Conservation (phyloP, 1,140 invertebrate species). For the Hermatobates lingyangjiaoensis region DNA sequence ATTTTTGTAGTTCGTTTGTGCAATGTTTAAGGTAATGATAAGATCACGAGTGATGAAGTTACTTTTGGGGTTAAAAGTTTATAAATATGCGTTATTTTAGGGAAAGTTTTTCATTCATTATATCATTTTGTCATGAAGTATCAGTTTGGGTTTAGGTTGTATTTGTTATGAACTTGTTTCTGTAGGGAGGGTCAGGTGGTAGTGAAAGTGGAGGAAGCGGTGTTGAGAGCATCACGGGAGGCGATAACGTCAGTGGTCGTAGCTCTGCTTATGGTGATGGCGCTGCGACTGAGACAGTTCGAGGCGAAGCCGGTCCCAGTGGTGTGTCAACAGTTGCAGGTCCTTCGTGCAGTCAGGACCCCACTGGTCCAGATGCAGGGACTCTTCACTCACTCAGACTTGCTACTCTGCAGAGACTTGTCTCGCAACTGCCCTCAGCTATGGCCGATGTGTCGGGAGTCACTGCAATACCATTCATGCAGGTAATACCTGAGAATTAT, state of each 20-base stretch:
- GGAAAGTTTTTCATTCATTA: no score
- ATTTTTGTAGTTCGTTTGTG: no score
- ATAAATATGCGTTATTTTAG: no score
- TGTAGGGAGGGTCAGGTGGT: conserved; percentile 43
- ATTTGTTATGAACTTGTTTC: conserved; percentile 13
- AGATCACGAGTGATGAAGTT: no score
- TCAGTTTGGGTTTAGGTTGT: no score
- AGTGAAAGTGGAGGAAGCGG: conserved; percentile 78
- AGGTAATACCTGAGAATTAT: conserved; percentile 30
- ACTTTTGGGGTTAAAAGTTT: no score
- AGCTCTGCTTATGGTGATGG: conserved; percentile 71
- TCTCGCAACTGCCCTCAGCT: conserved; percentile 39
- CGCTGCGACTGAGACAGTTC: conserved; percentile 28
- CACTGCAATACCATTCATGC: conserved; percentile 73
- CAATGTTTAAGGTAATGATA: no score
- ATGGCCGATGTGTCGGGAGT: conserved; percentile 48
- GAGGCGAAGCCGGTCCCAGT: conserved; percentile 21
- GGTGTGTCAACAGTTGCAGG: no score
- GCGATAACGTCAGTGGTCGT: conserved; percentile 59
- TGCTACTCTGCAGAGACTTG: conserved; percentile 40
- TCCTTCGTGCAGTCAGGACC: conserved; percentile 26
- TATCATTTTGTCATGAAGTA: no score
- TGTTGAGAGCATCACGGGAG: conserved; percentile 77
- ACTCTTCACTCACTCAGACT: conserved; percentile 44
- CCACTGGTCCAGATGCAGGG: conserved; percentile 15